Evolutionary conservation across 64 coral and sea anemone genomes (phyloP).

Genomic region (Pocillopora damicornis): DNA sequence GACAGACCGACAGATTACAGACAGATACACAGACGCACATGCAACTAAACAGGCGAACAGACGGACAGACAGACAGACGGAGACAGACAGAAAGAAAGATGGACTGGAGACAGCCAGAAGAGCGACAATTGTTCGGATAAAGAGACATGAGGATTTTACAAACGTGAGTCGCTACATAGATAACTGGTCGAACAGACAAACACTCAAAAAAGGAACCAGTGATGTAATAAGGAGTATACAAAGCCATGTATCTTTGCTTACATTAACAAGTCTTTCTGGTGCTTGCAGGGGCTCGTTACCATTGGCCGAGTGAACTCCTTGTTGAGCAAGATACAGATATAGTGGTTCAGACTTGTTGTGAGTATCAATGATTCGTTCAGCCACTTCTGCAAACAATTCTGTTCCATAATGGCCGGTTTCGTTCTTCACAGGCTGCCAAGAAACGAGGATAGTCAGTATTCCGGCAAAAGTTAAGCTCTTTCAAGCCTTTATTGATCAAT

Average conservation of each 20-base stretch:
- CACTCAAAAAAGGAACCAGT: neutral
- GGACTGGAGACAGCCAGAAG: too few species aligned
- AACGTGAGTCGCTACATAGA: too few species aligned
- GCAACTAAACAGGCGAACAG: neutral
- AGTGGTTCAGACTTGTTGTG: slow-evolving; percentile 63
- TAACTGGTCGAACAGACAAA: neutral
- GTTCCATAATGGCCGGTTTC: slow-evolving; percentile 64
- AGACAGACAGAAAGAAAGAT: neutral
- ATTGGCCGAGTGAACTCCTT: slow-evolving; percentile 70
- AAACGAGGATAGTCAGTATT: too few species aligned
- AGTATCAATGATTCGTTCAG: slow-evolving; percentile 53
- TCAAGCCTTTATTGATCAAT: too few species aligned
- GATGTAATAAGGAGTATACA: neutral
- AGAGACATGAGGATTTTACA: too few species aligned
- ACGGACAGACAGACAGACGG: neutral
- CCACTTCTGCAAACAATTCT: slow-evolving; percentile 52
- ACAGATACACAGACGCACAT: neutral
- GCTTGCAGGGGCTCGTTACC: slow-evolving; percentile 53
- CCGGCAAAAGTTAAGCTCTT: too few species aligned
- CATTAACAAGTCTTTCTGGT: slow-evolving; percentile 53
- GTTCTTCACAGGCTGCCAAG: slow-evolving; percentile 34
- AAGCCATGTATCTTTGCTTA: neutral
- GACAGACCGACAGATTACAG: neutral
- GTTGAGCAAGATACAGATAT: slow-evolving; percentile 69
- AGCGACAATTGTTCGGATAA: too few species aligned